phyloP scores from a whole-genome alignment of 2,888 invertebrate species.

The Heliconius ethilla region DNA sequence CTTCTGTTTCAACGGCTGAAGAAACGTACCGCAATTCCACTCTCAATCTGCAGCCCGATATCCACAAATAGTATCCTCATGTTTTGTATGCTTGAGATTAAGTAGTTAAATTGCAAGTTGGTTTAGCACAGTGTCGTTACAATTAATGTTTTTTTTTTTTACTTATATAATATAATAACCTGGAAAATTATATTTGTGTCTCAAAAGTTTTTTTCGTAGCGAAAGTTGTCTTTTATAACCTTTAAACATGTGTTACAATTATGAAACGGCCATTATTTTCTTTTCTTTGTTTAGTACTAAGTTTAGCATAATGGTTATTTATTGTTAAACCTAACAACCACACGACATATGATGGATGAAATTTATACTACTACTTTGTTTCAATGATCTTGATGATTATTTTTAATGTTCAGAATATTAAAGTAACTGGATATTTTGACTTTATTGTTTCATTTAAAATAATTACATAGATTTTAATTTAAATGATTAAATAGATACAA shows the following conservation, averaged over 20 bases:
- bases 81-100: conserved; percentile 1
- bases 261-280: conserved; percentile 8
- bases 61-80: conserved; percentile 27
- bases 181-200: conserved; percentile 1
- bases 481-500: conserved; percentile 30
- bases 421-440: conserved; percentile 45
- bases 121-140: not conserved
- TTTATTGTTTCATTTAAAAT: conserved; percentile 46
- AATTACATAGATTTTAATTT: conserved; percentile 26
- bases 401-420: conserved; percentile 46
- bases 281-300: conserved; percentile 16
- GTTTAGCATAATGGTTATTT: conserved; percentile 16
- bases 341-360: not conserved
- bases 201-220: not conserved
- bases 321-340: conserved; percentile 4
- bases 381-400: conserved; percentile 30
- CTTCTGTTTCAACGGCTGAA: conserved; percentile 63
- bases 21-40: conserved; percentile 60
- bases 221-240: not conserved
- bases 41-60: conserved; percentile 54
- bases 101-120: conserved; percentile 19
- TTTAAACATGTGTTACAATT: not conserved
- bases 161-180: not conserved
- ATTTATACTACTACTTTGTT: conserved; percentile 6
- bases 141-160: not conserved